Conservation (phyloP, 1,140 invertebrate species). For the Chlorops oryzae region DNA sequence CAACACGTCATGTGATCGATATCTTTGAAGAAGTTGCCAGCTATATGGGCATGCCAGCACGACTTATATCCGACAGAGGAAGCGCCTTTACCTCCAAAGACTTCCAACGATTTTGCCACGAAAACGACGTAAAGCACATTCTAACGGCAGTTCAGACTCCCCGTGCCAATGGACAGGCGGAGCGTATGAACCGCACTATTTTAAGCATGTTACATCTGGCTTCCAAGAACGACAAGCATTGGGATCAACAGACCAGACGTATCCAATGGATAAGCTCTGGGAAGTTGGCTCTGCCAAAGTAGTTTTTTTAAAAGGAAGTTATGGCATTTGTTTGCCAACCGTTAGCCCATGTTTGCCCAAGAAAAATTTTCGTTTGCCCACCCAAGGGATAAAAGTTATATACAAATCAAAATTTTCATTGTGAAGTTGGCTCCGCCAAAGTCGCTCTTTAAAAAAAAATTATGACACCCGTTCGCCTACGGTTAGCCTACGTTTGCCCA, state of each 20-base stretch:
- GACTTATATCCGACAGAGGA: too few relatives aligned
- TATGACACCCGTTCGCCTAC: too few relatives aligned
- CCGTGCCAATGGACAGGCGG: slow-evolving; percentile 19
- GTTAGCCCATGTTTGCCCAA: too few relatives aligned
- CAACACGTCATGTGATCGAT: slow-evolving; percentile 1
- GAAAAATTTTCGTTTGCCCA: too few relatives aligned
- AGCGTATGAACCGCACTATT: slow-evolving; percentile 21
- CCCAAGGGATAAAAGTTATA: too few relatives aligned
- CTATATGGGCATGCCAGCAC: neutral
- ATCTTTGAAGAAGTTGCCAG: neutral
- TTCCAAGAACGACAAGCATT: slow-evolving; percentile 10
- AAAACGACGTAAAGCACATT: slow-evolving; percentile 2
- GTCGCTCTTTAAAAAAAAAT: too few relatives aligned
- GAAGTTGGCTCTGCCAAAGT: too few relatives aligned
- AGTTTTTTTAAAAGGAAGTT: too few relatives aligned
- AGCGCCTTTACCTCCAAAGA: neutral
- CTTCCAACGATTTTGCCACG: neutral
- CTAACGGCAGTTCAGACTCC: slow-evolving; percentile 4
- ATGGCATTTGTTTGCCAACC: too few relatives aligned
- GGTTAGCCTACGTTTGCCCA: too few relatives aligned
- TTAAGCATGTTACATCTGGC: slow-evolving; percentile 7
- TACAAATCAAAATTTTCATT: too few relatives aligned
- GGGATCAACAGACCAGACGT: slow-evolving; percentile 16
- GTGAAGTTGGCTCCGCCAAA: too few relatives aligned
- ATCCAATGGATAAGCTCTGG: slow-evolving; percentile 23